Evolutionary conservation across 1,140 invertebrate genomes (phyloP).

Genomic region (Drosophila baimaii): DNA sequence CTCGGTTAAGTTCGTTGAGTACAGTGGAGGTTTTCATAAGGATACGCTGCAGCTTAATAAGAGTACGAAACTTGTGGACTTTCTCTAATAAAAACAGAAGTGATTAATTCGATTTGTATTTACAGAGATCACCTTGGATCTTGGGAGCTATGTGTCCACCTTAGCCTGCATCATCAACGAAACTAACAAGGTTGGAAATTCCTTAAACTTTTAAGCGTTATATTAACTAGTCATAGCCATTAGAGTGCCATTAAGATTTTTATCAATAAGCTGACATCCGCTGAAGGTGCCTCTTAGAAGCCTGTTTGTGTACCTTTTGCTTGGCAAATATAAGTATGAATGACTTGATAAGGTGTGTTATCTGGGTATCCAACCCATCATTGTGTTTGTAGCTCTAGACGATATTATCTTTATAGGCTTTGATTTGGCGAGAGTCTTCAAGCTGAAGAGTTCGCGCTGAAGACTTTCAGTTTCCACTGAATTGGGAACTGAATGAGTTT

Average conservation of each 20-base stretch:
- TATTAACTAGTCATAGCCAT: background rate
- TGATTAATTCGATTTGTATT: background rate
- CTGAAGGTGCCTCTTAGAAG: background rate
- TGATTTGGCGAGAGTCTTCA: background rate
- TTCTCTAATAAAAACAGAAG: background rate
- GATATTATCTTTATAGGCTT: constrained; percentile 10
- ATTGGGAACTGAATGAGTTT: background rate
- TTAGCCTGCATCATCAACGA: background rate
- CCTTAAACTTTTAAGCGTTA: fast-evolving
- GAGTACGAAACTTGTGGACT: too few relatives aligned
- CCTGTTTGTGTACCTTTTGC: background rate
- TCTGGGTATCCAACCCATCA: constrained; percentile 2
- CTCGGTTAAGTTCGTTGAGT: background rate
- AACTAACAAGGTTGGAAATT: background rate
- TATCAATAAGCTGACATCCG: background rate
- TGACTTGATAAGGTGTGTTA: background rate
- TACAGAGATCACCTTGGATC: background rate
- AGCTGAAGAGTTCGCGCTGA: background rate
- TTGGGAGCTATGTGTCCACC: background rate
- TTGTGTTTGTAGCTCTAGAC: background rate
- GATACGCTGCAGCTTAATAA: background rate
- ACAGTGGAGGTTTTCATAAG: background rate
- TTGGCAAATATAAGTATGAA: background rate
- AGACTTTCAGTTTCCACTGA: constrained; percentile 1
- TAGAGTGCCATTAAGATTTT: background rate